phyloP scores from a whole-genome alignment of 2,888 invertebrate genomes.

The Nebria salina region DNA sequence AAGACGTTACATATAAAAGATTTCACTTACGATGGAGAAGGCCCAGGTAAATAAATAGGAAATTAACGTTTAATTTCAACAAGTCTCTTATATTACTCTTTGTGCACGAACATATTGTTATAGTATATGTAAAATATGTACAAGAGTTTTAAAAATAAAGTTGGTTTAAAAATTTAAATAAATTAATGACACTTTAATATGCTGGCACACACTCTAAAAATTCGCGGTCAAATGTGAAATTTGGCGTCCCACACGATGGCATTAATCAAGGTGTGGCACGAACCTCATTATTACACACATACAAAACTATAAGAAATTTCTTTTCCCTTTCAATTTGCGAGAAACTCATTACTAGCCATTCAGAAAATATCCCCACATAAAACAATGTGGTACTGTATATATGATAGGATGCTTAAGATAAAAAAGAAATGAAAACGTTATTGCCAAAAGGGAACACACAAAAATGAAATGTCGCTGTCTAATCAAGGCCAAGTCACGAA shows the following conservation, averaged over 20 bases:
- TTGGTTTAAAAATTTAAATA: too few species aligned
- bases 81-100: neutral
- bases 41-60: slow-evolving; percentile 73
- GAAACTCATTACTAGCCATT: neutral
- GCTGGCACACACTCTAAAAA: neutral
- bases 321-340: slow-evolving; percentile 1
- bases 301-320: neutral
- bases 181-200: neutral
- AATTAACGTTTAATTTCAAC: neutral
- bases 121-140: too few species aligned
- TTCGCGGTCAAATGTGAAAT: slow-evolving; percentile 1
- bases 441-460: neutral
- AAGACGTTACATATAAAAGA: slow-evolving; percentile 86
- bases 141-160: too few species aligned
- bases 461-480: slow-evolving; percentile 36
- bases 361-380: neutral
- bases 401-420: neutral
- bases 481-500: slow-evolving; percentile 40
- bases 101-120: neutral
- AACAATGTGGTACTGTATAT: neutral
- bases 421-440: slow-evolving; percentile 12
- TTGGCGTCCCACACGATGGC: neutral
- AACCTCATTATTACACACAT: neutral
- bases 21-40: slow-evolving; percentile 91
- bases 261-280: neutral